Conservation (phyloP, 2,113 vertebrate genomes). For the Oostethus manadensis region DNA sequence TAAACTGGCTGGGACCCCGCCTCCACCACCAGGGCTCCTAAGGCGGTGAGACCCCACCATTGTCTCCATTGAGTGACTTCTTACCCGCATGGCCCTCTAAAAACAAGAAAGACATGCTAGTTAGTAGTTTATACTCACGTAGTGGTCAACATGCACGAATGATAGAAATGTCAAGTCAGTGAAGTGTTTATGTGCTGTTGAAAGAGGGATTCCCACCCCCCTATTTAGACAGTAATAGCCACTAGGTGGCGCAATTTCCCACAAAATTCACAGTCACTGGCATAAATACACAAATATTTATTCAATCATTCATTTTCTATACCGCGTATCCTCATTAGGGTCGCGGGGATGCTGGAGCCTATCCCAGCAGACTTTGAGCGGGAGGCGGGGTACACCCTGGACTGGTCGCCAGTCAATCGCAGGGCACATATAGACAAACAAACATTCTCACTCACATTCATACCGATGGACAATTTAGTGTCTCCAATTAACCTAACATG, state of each 20-base stretch:
- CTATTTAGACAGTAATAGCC: slow-evolving; percentile 1
- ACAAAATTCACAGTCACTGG: slow-evolving; percentile 7
- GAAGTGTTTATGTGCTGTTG: not conserved
- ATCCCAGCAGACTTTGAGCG: no score
- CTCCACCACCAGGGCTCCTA: slow-evolving; percentile 61
- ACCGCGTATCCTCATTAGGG: no score
- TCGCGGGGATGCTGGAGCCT: no score
- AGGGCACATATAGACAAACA: no score
- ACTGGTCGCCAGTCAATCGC: no score
- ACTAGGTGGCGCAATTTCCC: slow-evolving; percentile 34
- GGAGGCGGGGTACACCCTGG: no score
- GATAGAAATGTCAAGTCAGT: not conserved
- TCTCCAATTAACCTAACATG: no score
- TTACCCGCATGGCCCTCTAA: slow-evolving; percentile 93
- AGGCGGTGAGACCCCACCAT: slow-evolving; percentile 91
- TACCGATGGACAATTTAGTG: no score
- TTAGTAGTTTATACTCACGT: not conserved
- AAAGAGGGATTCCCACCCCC: not conserved
- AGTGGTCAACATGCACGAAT: not conserved
- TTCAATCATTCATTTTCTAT: not conserved
- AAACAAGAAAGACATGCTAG: not conserved
- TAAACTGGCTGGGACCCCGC: slow-evolving; percentile 84
- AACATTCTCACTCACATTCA: no score
- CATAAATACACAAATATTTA: not conserved
- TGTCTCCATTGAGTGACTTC: slow-evolving; percentile 98